These are phyloP conservation scores for Cataglyphis rosenhaueri DNA, from an alignment of 2,888 invertebrate species.

Conservation along the genomic window DNA sequence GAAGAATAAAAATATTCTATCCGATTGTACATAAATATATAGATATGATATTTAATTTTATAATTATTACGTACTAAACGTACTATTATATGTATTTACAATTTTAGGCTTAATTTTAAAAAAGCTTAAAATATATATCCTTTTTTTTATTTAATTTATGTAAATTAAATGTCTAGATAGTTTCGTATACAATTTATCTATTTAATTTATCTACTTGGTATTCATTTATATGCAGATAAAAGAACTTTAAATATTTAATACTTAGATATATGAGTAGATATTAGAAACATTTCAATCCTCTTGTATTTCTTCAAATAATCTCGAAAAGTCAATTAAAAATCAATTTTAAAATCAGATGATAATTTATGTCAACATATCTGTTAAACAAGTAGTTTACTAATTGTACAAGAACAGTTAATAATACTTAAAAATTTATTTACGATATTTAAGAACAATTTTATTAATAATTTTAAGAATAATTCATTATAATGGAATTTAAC, in stretches of 20 bases:
- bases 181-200: not conserved
- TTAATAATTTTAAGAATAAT: not conserved
- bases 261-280: too few relatives aligned
- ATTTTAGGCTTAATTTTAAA: not conserved
- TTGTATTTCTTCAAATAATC: not conserved
- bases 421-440: not conserved
- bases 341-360: not conserved
- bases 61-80: not conserved
- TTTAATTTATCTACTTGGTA: too few relatives aligned
- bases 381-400: not conserved
- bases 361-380: not conserved
- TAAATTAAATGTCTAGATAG: not conserved
- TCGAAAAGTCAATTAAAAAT: not conserved
- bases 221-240: too few relatives aligned
- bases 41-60: not conserved
- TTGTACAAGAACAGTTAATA: not conserved
- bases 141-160: not conserved
- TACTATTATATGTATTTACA: not conserved
- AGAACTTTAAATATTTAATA: too few relatives aligned
- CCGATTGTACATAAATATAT: not conserved
- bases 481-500: not conserved
- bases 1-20: not conserved
- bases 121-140: not conserved
- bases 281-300: not conserved
- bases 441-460: not conserved